Evolutionary conservation across 1,140 invertebrate genomes (phyloP), one percentile per base, ranked within the genome.

Genomic region (Stegodyphus mimosarum): DNA sequence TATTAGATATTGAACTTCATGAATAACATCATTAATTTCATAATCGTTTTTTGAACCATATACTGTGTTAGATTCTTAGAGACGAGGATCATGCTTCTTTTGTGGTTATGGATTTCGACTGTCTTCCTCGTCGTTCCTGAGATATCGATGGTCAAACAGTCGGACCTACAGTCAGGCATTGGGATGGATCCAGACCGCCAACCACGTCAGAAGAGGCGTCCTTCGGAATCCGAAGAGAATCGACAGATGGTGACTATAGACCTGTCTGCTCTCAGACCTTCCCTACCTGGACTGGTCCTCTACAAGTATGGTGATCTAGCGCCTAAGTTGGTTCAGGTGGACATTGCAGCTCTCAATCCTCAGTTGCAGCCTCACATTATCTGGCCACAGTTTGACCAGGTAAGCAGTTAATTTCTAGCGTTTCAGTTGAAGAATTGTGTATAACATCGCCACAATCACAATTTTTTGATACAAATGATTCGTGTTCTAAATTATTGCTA

Each of bases 341-440:
- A 84, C 13, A 33, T 84, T 6, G 53, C 81, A 0, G 33, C 72
- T 10, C 66, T 84, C 2, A 84, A 84, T 48, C 81, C 81, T 1
- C 63, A 51, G 17, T 48, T 84, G 52, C 71, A 84, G n/a, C 81
- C 81, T 6, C 81, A 84, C 18, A 73, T 84, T 18, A 84, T 84
- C 11, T 84, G 81, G 81, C 81, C 81, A 13, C 81, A 84, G 33
- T 84, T 84, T n/a, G 50, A 76, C 18, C 63, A 75, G 52, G 81
- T 84, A 49, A 75, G 81, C 33, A 33, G 33, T 33, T 33, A 33
- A 33, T 33, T 33, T 33, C 33, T 3, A 33, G 33, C 1, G 33
- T 33, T 33, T 33, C 33, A 33, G 33, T 33, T 33, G 33, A 33
- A 1, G 33, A 33, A 1, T 33, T 33, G 33, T 33, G 33, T 33